A percentile compares a stretch with the other conserved stretches of the same genome.
These are phyloP conservation scores for Anthophora plumipes DNA, from an alignment of 2,888 invertebrate species.

Conservation along the genomic window DNA sequence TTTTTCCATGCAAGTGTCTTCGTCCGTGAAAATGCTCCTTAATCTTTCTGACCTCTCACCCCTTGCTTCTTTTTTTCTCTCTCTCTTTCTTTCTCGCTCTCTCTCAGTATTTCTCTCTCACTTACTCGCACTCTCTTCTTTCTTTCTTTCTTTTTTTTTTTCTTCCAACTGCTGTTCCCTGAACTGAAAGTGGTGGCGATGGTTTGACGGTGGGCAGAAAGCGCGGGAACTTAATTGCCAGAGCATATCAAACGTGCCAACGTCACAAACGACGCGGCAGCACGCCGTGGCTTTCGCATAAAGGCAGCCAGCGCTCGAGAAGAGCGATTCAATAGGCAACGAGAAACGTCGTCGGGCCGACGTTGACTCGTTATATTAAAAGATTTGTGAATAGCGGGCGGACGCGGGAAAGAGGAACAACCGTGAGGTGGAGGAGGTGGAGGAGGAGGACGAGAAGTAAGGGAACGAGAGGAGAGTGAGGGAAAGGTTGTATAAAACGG, in stretches of 20 bases:
- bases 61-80: neutral
- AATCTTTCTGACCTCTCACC: conserved; percentile 26
- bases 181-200: conserved; percentile 29
- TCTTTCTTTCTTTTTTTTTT: neutral
- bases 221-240: conserved; percentile 73
- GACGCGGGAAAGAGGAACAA: neutral
- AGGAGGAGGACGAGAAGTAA: neutral
- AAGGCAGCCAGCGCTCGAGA: conserved; percentile 54
- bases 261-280: conserved; percentile 55
- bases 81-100: too few species aligned
- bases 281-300: conserved; percentile 44
- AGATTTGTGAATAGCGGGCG: conserved; percentile 53
- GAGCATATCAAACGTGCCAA: conserved; percentile 64
- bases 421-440: neutral
- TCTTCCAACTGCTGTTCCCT: neutral
- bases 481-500: conserved; percentile 38
- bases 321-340: conserved; percentile 58
- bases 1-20: conserved; percentile 41
- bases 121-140: too few species aligned
- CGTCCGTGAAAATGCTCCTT: conserved; percentile 50
- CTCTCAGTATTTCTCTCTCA: neutral
- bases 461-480: neutral
- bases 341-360: conserved; percentile 45
- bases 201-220: conserved; percentile 46
- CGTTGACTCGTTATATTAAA: conserved; percentile 65